phyloP scores from a whole-genome alignment of 1,140 invertebrate genomes.

The Bombus affinis region DNA sequence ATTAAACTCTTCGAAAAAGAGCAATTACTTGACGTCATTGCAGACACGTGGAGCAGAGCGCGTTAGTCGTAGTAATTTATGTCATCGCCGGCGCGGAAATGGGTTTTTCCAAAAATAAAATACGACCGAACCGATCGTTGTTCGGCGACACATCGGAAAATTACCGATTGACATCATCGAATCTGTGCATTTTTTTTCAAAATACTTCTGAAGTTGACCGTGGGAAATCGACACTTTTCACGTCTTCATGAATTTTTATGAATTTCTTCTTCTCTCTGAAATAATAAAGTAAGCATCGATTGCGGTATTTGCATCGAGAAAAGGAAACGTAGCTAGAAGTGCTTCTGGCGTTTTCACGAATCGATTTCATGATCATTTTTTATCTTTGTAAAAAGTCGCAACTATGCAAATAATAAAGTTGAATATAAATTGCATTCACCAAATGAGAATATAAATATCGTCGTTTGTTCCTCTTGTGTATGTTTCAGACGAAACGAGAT shows the following conservation, averaged over 20 bases:
- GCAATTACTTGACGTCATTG: slow-evolving; percentile 57
- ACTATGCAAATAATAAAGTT: slow-evolving; percentile 12
- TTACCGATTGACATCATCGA: slow-evolving; percentile 32
- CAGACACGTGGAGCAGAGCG: slow-evolving; percentile 29
- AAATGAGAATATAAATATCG: background rate
- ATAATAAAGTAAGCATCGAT: background rate
- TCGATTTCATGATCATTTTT: background rate
- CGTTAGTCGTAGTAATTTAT: slow-evolving; percentile 33
- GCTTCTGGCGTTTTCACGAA: background rate
- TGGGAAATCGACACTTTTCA: background rate
- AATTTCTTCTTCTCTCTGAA: background rate
- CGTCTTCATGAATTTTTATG: slow-evolving; percentile 12
- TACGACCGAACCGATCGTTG: background rate
- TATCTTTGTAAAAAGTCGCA: background rate
- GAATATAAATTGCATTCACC: slow-evolving; percentile 17
- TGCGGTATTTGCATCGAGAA: background rate
- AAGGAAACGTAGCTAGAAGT: background rate
- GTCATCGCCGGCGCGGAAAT: background rate
- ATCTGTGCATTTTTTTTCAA: background rate
- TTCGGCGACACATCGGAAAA: slow-evolving; percentile 23
- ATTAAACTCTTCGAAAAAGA: slow-evolving; percentile 56
- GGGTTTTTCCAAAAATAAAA: slow-evolving; percentile 58
- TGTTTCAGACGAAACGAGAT: background rate
- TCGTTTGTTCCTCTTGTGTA: background rate
- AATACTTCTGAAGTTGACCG: background rate